These are phyloP conservation scores for Rhadinocentrus ornatus DNA, from an alignment of 2,797 vertebrate genomes.

Conservation along the genomic window DNA sequence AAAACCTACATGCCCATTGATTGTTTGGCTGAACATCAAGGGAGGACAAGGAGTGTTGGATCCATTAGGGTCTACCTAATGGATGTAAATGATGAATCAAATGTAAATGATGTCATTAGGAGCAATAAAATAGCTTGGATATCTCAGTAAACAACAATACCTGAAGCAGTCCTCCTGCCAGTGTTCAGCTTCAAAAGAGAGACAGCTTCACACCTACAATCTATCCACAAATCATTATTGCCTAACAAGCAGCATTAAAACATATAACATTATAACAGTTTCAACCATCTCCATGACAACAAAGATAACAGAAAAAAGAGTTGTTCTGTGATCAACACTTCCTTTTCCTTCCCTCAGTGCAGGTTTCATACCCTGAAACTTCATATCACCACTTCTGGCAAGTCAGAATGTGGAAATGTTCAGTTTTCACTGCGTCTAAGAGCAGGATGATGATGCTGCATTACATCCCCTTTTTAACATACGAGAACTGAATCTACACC, in stretches of 20 bases:
- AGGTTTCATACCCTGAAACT: constrained; percentile 25
- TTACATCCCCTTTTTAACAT: constrained; percentile 38
- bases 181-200: constrained; percentile 49
- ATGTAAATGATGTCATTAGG: constrained; percentile 71
- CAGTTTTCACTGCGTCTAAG: neutral
- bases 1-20: constrained; percentile 49
- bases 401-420: constrained; percentile 14
- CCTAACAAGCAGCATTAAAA: constrained; percentile 69
- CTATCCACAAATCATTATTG: constrained; percentile 64
- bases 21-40: constrained; percentile 49
- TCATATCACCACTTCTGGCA: constrained; percentile 15
- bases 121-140: constrained; percentile 49
- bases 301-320: constrained; percentile 22
- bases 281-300: constrained; percentile 76
- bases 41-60: constrained; percentile 20
- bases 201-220: constrained; percentile 56
- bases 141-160: constrained; percentile 57
- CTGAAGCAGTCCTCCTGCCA: constrained; percentile 43
- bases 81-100: constrained; percentile 17
- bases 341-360: constrained; percentile 3
- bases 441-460: constrained; percentile 33
- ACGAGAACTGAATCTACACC: constrained; percentile 32
- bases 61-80: constrained; percentile 53
- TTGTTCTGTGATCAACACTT: constrained; percentile 9
- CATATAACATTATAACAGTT: constrained; percentile 57